A percentile compares a stretch with the other conserved stretches of the same genome.
These are phyloP conservation scores for Symphodus melops DNA, from an alignment of 2,113 vertebrate genomes.

Conservation along the genomic window DNA sequence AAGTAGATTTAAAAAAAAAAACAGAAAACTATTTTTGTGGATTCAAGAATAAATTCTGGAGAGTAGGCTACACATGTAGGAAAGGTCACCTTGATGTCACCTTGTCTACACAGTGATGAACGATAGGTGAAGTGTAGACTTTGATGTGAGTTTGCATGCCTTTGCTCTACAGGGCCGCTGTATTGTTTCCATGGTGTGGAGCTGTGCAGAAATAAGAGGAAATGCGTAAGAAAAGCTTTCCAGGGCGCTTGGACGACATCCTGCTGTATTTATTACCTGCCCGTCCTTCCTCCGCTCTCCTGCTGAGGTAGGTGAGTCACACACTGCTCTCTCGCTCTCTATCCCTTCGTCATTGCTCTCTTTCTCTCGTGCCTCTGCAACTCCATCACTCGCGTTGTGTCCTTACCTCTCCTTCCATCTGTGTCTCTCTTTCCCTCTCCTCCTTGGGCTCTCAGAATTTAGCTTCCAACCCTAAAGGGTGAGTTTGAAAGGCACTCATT, in stretches of 20 bases:
- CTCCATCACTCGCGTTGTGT: background rate
- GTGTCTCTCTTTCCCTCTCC: slow-evolving; percentile 8
- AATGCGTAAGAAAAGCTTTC: slow-evolving; percentile 52
- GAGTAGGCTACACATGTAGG: too few species aligned
- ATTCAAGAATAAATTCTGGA: background rate
- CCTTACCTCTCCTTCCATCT: slow-evolving; percentile 6
- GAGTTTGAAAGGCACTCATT: slow-evolving; percentile 44
- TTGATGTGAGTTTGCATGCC: slow-evolving; percentile 28
- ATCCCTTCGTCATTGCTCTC: slow-evolving; percentile 16
- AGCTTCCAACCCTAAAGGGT: slow-evolving; percentile 24
- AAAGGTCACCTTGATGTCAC: background rate
- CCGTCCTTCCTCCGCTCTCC: slow-evolving; percentile 53
- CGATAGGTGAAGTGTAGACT: background rate
- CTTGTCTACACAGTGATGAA: slow-evolving; percentile 23
- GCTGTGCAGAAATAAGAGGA: slow-evolving; percentile 51
- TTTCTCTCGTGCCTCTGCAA: slow-evolving; percentile 5
- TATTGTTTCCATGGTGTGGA: slow-evolving; percentile 40
- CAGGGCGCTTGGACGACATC: slow-evolving; percentile 36
- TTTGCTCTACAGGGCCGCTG: background rate
- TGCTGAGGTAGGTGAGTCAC: slow-evolving; percentile 50
- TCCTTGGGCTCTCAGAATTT: slow-evolving; percentile 13
- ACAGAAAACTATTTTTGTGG: background rate
- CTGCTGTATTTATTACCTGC: slow-evolving; percentile 58
- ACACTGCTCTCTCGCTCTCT: slow-evolving; percentile 8
- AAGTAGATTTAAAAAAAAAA: too few species aligned